A percentile compares a stretch with the other conserved stretches of the same genome.
Conservation (phyloP, 2,888 invertebrate species). For the Tricholauxania praeusta region DNA sequence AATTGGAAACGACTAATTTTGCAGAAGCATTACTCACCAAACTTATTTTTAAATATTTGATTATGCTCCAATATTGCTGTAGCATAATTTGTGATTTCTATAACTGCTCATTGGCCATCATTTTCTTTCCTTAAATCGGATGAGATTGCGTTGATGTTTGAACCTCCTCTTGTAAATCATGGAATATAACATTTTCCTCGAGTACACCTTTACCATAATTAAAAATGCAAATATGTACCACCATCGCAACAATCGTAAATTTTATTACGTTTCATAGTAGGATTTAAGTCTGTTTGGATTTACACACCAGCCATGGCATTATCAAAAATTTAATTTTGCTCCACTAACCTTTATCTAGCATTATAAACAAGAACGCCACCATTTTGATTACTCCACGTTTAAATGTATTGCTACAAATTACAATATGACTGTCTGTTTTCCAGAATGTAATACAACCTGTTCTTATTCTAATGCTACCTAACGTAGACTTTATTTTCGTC, state of each 20-base stretch:
- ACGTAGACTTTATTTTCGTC: conserved; percentile 92
- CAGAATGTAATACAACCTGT: conserved; percentile 97
- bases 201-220: conserved; percentile 93
- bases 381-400: conserved; percentile 98
- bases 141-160: conserved; percentile 98
- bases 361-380: conserved; percentile 99
- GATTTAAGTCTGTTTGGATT: conserved; percentile 99
- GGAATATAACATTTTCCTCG: conserved; percentile 69
- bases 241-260: conserved; percentile 98
- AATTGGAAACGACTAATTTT: conserved; percentile 99
- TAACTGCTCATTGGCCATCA: conserved; percentile 97
- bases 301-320: conserved; percentile 99
- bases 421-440: conserved; percentile 80
- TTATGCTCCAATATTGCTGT: conserved; percentile 98
- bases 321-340: conserved; percentile 99
- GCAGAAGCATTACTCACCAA: conserved; percentile 98
- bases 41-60: conserved; percentile 98
- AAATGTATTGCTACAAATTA: conserved; percentile 82
- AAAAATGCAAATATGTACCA: conserved; percentile 99
- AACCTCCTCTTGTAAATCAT: conserved; percentile 98
- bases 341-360: conserved; percentile 95
- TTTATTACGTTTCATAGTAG: conserved; percentile 95
- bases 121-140: conserved; percentile 94
- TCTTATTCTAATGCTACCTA: conserved; percentile 88
- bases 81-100: conserved; percentile 99